Conservation (phyloP, 2,888 invertebrate genomes). For the Galerucella calmariensis region DNA sequence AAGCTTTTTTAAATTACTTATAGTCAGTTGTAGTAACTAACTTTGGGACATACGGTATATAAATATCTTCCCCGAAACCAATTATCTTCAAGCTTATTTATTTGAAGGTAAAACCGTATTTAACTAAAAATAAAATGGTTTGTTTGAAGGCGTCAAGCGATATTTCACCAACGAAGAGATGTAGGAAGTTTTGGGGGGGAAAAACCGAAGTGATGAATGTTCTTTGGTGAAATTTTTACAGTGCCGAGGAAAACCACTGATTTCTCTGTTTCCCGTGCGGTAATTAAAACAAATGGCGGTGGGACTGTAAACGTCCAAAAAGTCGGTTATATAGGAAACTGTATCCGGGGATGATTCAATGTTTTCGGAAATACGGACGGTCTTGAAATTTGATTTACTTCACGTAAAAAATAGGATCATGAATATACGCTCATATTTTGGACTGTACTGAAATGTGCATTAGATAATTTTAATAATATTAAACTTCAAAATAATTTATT, state of each 20-base stretch:
- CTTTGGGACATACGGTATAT: too few relatives aligned
- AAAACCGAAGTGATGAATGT: conserved; percentile 51
- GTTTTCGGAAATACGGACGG: conserved; percentile 36
- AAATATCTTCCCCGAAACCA: neutral
- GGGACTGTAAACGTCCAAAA: conserved; percentile 25
- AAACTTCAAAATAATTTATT: too few relatives aligned
- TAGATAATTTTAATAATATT: too few relatives aligned
- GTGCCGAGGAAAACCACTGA: conserved; percentile 54
- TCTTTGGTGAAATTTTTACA: conserved; percentile 47
- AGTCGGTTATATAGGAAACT: conserved; percentile 30
- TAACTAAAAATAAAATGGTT: neutral
- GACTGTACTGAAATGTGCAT: too few relatives aligned
- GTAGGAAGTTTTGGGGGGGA: conserved; percentile 17
- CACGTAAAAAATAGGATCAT: neutral
- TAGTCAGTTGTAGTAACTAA: too few relatives aligned
- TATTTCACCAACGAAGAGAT: conserved; percentile 14
- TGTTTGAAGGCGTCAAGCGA: conserved; percentile 9
- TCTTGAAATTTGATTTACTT: conserved; percentile 33
- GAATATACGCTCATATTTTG: too few relatives aligned
- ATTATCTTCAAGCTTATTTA: neutral
- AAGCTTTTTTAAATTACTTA: too few relatives aligned
- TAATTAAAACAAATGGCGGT: conserved; percentile 58
- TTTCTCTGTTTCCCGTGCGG: conserved; percentile 58
- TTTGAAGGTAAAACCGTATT: conserved; percentile 3
- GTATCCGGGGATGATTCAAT: conserved; percentile 34